These are phyloP conservation scores for Myxocyprinus asiaticus DNA, from an alignment of 2,113 vertebrate genomes.

Conservation along the genomic window DNA sequence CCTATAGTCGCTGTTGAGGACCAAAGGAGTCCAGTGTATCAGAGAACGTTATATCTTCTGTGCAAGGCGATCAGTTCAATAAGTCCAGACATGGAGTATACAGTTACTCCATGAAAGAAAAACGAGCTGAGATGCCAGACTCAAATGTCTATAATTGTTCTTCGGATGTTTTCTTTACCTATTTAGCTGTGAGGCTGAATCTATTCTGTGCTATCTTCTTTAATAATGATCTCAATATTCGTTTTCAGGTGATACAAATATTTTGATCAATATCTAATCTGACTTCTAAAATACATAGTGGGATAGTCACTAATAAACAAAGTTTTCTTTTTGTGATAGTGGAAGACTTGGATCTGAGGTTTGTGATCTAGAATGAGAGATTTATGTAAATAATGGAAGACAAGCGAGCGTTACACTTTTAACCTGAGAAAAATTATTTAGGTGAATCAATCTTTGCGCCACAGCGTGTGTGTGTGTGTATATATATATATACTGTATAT, in stretches of 20 bases:
- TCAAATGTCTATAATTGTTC: slow-evolving; percentile 55
- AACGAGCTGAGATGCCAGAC: background rate
- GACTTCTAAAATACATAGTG: background rate
- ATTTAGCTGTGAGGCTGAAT: too few relatives aligned
- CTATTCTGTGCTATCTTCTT: too few relatives aligned
- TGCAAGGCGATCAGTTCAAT: background rate
- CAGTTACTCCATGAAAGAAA: slow-evolving; percentile 28
- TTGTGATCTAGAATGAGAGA: slow-evolving; percentile 12
- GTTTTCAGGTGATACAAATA: too few relatives aligned
- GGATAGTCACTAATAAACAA: background rate
- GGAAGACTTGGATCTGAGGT: slow-evolving; percentile 47
- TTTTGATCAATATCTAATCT: background rate
- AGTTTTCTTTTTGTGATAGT: background rate
- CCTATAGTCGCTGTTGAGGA: background rate
- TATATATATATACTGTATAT: background rate
- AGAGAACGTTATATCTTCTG: background rate
- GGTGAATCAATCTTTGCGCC: background rate
- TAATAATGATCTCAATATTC: too few relatives aligned
- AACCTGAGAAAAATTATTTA: slow-evolving; percentile 2
- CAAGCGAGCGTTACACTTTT: background rate
- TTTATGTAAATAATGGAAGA: slow-evolving; percentile 44
- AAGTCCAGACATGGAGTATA: slow-evolving; percentile 31
- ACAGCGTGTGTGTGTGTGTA: slow-evolving; percentile 20
- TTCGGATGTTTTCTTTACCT: slow-evolving; percentile 30
- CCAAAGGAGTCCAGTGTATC: background rate